phyloP scores from a whole-genome alignment of 2,113 vertebrate genomes.

The Polypterus senegalus region DNA sequence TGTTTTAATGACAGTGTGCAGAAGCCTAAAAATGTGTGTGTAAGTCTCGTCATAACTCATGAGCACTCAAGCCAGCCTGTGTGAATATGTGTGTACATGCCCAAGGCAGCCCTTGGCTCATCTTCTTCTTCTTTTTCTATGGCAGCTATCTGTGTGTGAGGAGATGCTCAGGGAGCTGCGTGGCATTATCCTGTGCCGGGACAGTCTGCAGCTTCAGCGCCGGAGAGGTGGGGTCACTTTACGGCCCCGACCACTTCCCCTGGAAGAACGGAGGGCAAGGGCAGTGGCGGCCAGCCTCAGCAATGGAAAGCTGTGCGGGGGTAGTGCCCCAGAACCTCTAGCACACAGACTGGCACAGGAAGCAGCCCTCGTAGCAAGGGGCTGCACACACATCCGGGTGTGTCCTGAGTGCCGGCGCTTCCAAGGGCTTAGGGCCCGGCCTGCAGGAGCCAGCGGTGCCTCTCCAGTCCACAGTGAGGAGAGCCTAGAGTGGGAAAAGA shows the following conservation, averaged over 20 bases:
- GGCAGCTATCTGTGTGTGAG: conserved; percentile 82
- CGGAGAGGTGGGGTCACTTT: conserved; percentile 41
- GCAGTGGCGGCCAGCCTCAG: conserved; percentile 60
- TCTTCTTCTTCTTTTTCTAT: conserved; percentile 25
- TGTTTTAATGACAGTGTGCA: too few relatives aligned
- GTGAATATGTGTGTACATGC: conserved; percentile 6
- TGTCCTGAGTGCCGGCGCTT: conserved; percentile 92
- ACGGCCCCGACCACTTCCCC: conserved; percentile 50
- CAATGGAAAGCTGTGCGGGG: conserved; percentile 86
- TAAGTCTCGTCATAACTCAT: background rate
- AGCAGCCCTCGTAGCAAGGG: conserved; percentile 73
- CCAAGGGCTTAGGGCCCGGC: conserved; percentile 72
- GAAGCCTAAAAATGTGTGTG: background rate
- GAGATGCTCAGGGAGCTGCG: conserved; percentile 90
- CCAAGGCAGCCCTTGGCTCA: conserved; percentile 16
- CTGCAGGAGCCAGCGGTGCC: conserved; percentile 34
- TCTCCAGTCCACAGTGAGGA: conserved; percentile 80
- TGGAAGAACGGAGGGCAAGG: conserved; percentile 64
- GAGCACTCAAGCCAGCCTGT: background rate
- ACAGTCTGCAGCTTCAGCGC: conserved; percentile 73
- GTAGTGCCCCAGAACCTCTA: conserved; percentile 66
- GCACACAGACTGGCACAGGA: conserved; percentile 88
- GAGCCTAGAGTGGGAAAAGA: conserved; percentile 89
- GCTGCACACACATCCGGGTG: conserved; percentile 88
- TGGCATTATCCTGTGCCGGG: conserved; percentile 83